Percentiles rank a stretch among this genome's conserved stretches.
phyloP scores from a whole-genome alignment of 1,140 invertebrate genomes.

The Dendroctonus valens region DNA sequence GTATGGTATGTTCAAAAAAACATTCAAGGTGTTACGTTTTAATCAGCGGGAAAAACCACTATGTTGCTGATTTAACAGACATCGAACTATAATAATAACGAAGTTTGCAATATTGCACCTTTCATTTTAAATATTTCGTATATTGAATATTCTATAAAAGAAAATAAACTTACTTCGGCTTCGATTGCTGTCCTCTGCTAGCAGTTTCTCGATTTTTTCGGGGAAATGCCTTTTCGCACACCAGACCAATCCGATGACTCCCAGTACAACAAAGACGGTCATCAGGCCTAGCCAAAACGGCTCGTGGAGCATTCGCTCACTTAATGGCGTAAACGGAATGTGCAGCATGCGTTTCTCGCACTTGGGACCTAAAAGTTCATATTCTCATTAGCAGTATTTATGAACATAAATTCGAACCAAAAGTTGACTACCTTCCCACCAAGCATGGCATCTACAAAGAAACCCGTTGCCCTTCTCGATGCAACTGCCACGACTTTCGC shows the following conservation, averaged over 20 bases:
- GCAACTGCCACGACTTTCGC: slow-evolving; percentile 68
- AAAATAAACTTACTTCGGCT: too few relatives aligned
- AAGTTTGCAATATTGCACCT: too few relatives aligned
- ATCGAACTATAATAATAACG: too few relatives aligned
- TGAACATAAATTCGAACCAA: background rate
- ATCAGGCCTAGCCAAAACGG: slow-evolving; percentile 81
- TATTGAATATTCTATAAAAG: too few relatives aligned
- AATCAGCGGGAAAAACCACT: too few relatives aligned
- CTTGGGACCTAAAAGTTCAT: slow-evolving; percentile 41
- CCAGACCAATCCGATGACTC: slow-evolving; percentile 72
- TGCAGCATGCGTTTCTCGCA: slow-evolving; percentile 63
- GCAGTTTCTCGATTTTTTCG: slow-evolving; percentile 76
- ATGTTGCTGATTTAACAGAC: too few relatives aligned
- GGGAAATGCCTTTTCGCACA: slow-evolving; percentile 79
- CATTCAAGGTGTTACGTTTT: too few relatives aligned
- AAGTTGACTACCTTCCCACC: slow-evolving; percentile 50
- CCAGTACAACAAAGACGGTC: slow-evolving; percentile 72
- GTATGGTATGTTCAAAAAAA: too few relatives aligned
- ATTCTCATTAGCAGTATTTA: background rate
- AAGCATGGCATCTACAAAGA: slow-evolving; percentile 68
- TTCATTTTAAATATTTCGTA: too few relatives aligned
- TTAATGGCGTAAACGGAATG: slow-evolving; percentile 68
- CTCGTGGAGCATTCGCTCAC: slow-evolving; percentile 75
- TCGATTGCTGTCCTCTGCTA: slow-evolving; percentile 74
- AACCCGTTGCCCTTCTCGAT: slow-evolving; percentile 61